A percentile compares a stretch with the other conserved stretches of the same genome.
These are phyloP conservation scores for Netelia inedita DNA, from an alignment of 2,888 invertebrate species.

Conservation along the genomic window DNA sequence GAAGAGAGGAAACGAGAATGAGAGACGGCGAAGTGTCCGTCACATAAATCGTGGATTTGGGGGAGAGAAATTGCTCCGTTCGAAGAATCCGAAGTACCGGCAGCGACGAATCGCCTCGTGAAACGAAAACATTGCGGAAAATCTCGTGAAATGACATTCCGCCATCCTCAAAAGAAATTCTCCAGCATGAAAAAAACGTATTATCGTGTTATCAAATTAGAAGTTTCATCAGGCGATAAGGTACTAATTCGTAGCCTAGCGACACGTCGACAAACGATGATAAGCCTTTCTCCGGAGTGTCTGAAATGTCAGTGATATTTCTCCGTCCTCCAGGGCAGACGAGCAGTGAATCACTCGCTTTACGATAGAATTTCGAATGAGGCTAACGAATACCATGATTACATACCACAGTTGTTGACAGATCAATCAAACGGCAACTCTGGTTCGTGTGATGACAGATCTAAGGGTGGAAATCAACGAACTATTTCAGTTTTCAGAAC, in stretches of 20 bases:
- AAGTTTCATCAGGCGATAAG: background rate
- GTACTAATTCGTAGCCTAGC: background rate
- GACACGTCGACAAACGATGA: background rate
- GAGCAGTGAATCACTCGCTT: background rate
- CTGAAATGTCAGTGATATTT: too few species aligned
- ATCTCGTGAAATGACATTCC: background rate
- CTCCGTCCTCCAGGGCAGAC: background rate
- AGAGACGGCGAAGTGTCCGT: slow-evolving; percentile 29
- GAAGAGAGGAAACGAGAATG: slow-evolving; percentile 10
- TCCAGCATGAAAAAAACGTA: background rate
- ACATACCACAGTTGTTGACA: too few species aligned
- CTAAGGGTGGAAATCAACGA: too few species aligned
- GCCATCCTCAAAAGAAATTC: background rate
- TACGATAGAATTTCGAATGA: background rate
- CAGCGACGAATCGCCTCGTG: background rate
- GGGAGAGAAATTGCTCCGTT: background rate
- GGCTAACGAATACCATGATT: background rate
- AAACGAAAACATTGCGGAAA: background rate
- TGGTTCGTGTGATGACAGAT: too few species aligned
- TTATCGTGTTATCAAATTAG: background rate
- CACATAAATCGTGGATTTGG: slow-evolving; percentile 50
- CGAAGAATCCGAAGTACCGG: slow-evolving; percentile 3
- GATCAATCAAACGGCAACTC: too few species aligned
- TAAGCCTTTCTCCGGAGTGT: background rate
- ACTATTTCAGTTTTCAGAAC: too few species aligned